phyloP scores from a whole-genome alignment of 2,113 vertebrate genomes.

The Heterocephalus glaber region DNA sequence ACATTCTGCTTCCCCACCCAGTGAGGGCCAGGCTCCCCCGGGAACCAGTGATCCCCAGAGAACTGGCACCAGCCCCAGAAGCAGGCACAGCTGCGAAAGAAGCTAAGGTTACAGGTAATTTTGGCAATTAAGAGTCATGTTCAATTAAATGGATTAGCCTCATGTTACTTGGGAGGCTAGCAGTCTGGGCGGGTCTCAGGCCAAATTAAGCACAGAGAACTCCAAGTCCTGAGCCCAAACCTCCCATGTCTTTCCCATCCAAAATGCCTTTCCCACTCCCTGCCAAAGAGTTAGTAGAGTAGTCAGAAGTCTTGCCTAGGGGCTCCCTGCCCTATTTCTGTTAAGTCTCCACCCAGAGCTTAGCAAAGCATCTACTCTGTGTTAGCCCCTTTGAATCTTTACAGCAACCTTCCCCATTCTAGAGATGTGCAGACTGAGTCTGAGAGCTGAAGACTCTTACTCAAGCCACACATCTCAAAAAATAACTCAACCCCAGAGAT shows the following conservation, averaged over 20 bases:
- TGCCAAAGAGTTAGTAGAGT: accelerated
- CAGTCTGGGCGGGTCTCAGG: neutral
- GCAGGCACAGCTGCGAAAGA: constrained; percentile 86
- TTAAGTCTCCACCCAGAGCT: neutral
- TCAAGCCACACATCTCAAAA: neutral
- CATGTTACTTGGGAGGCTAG: constrained; percentile 57
- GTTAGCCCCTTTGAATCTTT: neutral
- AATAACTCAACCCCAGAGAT: neutral
- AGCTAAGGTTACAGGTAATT: constrained; percentile 89
- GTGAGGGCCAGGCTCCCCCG: neutral
- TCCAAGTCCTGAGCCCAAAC: constrained; percentile 10
- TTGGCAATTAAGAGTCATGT: constrained; percentile 73
- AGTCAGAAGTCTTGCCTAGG: neutral
- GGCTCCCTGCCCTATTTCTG: neutral
- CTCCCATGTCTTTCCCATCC: neutral
- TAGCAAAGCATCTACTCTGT: too few relatives aligned
- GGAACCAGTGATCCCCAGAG: constrained; percentile 71
- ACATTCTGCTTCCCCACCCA: neutral
- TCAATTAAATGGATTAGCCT: constrained; percentile 69
- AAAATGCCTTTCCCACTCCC: neutral
- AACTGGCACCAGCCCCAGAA: constrained; percentile 81
- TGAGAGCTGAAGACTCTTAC: neutral
- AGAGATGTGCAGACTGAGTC: neutral
- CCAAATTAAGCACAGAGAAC: constrained; percentile 18
- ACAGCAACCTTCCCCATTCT: neutral